Evolutionary conservation across 2,888 invertebrate species (phyloP).

Genomic region (Caenorhabditis sp.): DNA sequence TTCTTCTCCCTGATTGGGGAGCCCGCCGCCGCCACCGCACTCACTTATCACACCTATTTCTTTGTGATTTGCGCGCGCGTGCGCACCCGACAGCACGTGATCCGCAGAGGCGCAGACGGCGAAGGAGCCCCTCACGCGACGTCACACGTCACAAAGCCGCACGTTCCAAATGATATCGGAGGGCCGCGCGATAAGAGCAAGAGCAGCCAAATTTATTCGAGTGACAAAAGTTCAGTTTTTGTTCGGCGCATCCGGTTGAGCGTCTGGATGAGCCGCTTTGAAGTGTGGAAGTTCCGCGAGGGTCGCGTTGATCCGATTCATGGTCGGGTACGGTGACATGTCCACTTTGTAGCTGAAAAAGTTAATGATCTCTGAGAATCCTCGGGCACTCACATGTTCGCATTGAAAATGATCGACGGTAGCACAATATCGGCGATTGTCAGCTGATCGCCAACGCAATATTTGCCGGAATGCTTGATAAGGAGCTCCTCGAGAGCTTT

Average conservation of each 20-base stretch:
- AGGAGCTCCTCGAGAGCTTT: slow-evolving; percentile 86
- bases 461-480: slow-evolving; percentile 85
- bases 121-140: too few relatives aligned
- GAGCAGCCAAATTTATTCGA: too few relatives aligned
- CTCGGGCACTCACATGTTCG: slow-evolving; percentile 1
- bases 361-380: neutral
- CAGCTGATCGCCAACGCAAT: slow-evolving; percentile 87
- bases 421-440: slow-evolving; percentile 95
- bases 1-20: slow-evolving; percentile 23
- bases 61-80: too few relatives aligned
- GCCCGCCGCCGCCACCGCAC: slow-evolving; percentile 10
- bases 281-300: slow-evolving; percentile 91
- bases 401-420: slow-evolving; percentile 93
- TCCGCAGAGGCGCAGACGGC: slow-evolving; percentile 4
- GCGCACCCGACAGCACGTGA: too few relatives aligned
- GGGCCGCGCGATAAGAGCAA: too few relatives aligned
- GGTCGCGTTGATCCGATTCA: slow-evolving; percentile 89
- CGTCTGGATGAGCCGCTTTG: slow-evolving; percentile 90
- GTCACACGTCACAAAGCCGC: too few relatives aligned
- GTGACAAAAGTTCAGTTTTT: too few relatives aligned
- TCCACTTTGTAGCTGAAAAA: slow-evolving; percentile 90
- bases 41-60: slow-evolving; percentile 32
- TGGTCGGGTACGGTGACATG: slow-evolving; percentile 90
- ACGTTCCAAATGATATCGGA: too few relatives aligned
- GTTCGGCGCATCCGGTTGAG: slow-evolving; percentile 84